Evolutionary conservation across 2,888 invertebrate species (phyloP).

Genomic region (Stratiomys singularior): DNA sequence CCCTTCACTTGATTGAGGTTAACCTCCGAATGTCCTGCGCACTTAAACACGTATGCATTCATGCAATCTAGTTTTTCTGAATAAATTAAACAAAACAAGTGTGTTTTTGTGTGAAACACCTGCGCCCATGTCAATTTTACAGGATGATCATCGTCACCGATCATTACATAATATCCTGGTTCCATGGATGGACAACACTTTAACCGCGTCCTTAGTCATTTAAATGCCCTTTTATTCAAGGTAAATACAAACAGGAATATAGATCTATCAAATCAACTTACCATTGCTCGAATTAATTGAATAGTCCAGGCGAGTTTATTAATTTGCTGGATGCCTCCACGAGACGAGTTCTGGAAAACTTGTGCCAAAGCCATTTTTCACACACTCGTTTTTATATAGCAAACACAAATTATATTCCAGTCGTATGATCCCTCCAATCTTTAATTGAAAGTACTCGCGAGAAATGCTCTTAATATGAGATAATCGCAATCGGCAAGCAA

Average conservation of each 20-base stretch:
- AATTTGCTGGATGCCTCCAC: conserved; percentile 59
- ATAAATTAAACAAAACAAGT: too few relatives aligned
- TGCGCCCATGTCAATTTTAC: too few relatives aligned
- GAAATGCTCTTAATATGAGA: conserved; percentile 21
- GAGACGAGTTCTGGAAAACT: conserved; percentile 57
- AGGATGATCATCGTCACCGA: neutral
- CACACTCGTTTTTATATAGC: neutral
- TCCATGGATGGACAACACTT: too few relatives aligned
- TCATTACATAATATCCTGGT: conserved; percentile 18
- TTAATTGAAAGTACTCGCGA: conserved; percentile 20
- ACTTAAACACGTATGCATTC: too few relatives aligned
- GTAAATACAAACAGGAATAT: too few relatives aligned
- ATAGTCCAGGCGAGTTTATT: conserved; percentile 55
- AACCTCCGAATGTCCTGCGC: too few relatives aligned
- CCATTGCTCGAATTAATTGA: conserved; percentile 57
- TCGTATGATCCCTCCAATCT: neutral
- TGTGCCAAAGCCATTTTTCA: conserved; percentile 50
- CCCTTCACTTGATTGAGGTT: too few relatives aligned
- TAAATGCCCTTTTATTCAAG: too few relatives aligned
- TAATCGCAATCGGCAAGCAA: neutral
- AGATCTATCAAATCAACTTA: conserved; percentile 54
- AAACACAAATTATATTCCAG: neutral
- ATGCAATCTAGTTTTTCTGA: too few relatives aligned
- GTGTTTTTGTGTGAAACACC: too few relatives aligned
- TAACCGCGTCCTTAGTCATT: too few relatives aligned